Conservation (phyloP, 2,888 invertebrate genomes). For the Halictus ligatus region DNA sequence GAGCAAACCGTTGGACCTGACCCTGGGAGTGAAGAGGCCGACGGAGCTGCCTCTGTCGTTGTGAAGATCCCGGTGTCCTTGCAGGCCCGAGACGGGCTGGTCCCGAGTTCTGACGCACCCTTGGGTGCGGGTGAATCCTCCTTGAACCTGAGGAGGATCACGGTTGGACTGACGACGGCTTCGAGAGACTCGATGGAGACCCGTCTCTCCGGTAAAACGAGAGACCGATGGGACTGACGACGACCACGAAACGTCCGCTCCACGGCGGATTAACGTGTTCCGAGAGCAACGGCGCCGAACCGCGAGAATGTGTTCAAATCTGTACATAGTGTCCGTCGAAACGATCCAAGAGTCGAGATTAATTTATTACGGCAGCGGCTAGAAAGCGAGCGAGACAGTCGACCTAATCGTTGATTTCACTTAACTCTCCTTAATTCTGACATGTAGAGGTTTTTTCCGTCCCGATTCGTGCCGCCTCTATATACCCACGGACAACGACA, state of each 20-base stretch:
- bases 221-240: background rate
- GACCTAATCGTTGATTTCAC: conserved; percentile 35
- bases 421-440: conserved; percentile 10
- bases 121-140: background rate
- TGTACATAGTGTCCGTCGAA: conserved; percentile 76
- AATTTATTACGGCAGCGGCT: conserved; percentile 77
- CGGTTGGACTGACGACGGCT: background rate
- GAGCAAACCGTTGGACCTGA: conserved; percentile 81
- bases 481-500: background rate
- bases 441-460: background rate
- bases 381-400: conserved; percentile 57
- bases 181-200: background rate
- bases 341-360: conserved; percentile 64
- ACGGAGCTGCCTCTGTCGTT: conserved; percentile 76
- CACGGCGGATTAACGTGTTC: background rate
- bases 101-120: conserved; percentile 14
- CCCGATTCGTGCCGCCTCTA: conserved; percentile 23
- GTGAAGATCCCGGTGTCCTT: conserved; percentile 42
- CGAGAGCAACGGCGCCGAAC: conserved; percentile 1
- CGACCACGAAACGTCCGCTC: background rate
- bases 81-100: conserved; percentile 37
- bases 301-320: conserved; percentile 76
- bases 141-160: background rate
- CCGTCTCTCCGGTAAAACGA: background rate
- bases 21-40: conserved; percentile 80